Evolutionary conservation across 2,113 vertebrate species (phyloP).

Genomic region (Pseudopipra pipra): DNA sequence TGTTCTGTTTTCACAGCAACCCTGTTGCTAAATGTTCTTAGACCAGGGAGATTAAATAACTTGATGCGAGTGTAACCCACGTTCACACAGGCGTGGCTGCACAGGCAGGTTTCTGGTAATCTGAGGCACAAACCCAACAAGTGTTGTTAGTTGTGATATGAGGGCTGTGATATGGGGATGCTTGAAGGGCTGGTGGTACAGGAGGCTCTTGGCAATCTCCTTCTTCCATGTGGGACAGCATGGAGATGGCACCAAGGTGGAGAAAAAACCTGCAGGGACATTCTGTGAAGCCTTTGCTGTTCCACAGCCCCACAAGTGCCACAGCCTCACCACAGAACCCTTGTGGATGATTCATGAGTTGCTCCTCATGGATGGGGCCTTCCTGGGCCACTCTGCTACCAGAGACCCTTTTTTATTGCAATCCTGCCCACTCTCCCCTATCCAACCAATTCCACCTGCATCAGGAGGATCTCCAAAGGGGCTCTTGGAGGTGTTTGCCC

Average conservation of each 20-base stretch:
- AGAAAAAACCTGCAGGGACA: not conserved
- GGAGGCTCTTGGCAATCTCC: not conserved
- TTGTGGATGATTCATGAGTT: accelerated
- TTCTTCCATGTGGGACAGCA: not conserved
- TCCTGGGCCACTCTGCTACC: not conserved
- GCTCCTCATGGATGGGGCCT: accelerated
- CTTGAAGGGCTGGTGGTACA: accelerated
- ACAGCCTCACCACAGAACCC: not conserved
- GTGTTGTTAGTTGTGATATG: not conserved
- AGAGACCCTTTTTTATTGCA: not conserved
- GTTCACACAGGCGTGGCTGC: accelerated
- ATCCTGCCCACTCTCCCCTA: accelerated
- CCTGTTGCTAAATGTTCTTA: not conserved
- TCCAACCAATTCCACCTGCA: not conserved
- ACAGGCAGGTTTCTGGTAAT: not conserved
- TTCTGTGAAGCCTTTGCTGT: not conserved
- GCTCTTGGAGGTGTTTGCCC: not conserved
- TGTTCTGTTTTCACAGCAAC: not conserved
- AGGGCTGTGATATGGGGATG: not conserved
- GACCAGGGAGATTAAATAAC: not conserved
- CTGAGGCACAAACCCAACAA: not conserved
- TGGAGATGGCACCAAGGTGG: not conserved
- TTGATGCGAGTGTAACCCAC: not conserved
- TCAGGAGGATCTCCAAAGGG: not conserved
- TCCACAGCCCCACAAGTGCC: not conserved